Evolutionary conservation across 1,140 invertebrate species (phyloP).

Genomic region (Bathynomus jamesi): DNA sequence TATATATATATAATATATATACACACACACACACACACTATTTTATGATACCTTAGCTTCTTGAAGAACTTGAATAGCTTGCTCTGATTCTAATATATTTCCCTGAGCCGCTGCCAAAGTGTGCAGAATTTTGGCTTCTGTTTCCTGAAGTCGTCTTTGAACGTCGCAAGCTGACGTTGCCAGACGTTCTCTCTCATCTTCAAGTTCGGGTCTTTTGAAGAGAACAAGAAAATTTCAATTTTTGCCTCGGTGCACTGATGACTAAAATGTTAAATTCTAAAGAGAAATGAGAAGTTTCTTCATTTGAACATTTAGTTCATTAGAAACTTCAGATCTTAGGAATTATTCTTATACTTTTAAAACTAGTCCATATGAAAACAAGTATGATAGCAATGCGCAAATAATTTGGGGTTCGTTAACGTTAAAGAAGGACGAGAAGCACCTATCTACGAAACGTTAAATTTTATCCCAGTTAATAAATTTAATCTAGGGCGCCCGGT

Average conservation of each 20-base stretch:
- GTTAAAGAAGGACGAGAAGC: too few species aligned
- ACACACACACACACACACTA: not conserved
- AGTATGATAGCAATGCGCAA: too few species aligned
- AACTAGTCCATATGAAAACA: too few species aligned
- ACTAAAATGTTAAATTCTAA: not conserved
- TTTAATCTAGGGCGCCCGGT: too few species aligned
- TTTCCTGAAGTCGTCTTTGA: slow-evolving; percentile 48
- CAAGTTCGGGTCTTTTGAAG: slow-evolving; percentile 22
- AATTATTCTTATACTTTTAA: too few species aligned
- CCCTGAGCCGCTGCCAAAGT: slow-evolving; percentile 50
- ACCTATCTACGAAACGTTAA: too few species aligned
- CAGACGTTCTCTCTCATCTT: slow-evolving; percentile 44
- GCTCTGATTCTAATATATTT: slow-evolving; percentile 52
- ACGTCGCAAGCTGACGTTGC: slow-evolving; percentile 49
- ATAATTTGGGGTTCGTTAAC: too few species aligned
- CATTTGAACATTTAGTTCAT: too few species aligned
- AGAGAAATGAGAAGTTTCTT: not conserved
- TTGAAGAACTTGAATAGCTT: slow-evolving; percentile 50
- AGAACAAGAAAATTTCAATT: not conserved
- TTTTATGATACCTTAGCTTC: slow-evolving; percentile 49
- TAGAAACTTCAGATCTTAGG: too few species aligned
- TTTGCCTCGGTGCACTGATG: not conserved
- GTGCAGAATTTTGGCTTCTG: slow-evolving; percentile 51
- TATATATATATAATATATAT: slow-evolving; percentile 4
- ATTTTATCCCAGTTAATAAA: too few species aligned